These are phyloP conservation scores for Papilio aristodemus DNA, from an alignment of 1,140 invertebrate genomes.

Conservation along the genomic window DNA sequence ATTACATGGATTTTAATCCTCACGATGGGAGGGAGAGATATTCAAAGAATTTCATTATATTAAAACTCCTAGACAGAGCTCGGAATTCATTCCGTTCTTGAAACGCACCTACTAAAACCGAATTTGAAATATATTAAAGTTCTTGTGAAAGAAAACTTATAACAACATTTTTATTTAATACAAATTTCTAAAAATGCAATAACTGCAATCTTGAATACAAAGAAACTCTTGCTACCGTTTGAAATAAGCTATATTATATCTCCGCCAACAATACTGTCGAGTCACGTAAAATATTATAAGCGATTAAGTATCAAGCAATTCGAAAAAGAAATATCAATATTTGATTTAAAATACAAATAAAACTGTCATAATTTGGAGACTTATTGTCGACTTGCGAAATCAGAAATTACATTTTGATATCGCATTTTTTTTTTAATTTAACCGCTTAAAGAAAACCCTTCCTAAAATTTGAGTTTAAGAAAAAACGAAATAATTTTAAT, in stretches of 20 bases:
- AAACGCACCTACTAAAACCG: conserved; percentile 57
- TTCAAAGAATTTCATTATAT: conserved; percentile 79
- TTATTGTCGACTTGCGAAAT: not conserved
- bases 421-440: too few species aligned
- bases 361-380: not conserved
- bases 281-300: conserved; percentile 17
- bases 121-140: conserved; percentile 62
- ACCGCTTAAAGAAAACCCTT: too few species aligned
- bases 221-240: not conserved
- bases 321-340: not conserved
- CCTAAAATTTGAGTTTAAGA: too few species aligned
- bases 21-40: conserved; percentile 54
- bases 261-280: not conserved
- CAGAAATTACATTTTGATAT: not conserved
- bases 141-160: conserved; percentile 57
- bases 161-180: conserved; percentile 41
- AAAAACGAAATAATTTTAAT: too few species aligned
- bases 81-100: conserved; percentile 67
- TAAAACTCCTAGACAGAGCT: conserved; percentile 59
- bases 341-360: not conserved
- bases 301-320: not conserved
- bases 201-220: too few species aligned
- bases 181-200: not conserved
- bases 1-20: conserved; percentile 70
- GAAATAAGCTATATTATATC: not conserved